These are phyloP conservation scores for Heliconius aoede DNA, from an alignment of 2,888 invertebrate genomes.

Conservation along the genomic window DNA sequence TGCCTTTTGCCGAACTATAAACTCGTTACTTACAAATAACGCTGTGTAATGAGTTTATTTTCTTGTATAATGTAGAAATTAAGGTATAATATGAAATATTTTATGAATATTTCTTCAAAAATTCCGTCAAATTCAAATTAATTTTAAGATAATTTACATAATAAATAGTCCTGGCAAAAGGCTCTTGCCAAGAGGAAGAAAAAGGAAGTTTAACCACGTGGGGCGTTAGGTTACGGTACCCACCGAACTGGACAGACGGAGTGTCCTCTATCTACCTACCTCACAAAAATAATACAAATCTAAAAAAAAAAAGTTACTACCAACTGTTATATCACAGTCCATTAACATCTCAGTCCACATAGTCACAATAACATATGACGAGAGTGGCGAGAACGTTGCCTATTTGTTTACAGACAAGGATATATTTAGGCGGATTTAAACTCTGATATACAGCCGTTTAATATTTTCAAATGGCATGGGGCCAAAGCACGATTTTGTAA, in stretches of 20 bases:
- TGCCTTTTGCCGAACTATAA: constrained; percentile 27
- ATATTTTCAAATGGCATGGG: constrained; percentile 37
- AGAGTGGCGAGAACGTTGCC: constrained; percentile 10
- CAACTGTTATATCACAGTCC: background rate
- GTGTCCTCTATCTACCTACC: background rate
- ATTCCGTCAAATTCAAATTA: too few relatives aligned
- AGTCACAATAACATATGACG: constrained; percentile 28
- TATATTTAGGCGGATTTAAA: constrained; percentile 36
- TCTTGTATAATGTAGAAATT: background rate
- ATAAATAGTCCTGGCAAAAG: too few relatives aligned
- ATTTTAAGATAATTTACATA: too few relatives aligned
- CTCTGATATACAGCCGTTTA: constrained; percentile 28
- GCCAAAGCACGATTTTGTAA: constrained; percentile 38
- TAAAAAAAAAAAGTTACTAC: background rate
- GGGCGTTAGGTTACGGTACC: too few relatives aligned
- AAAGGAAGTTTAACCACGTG: too few relatives aligned
- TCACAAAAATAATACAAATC: background rate
- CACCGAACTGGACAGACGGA: background rate
- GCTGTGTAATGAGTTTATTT: background rate
- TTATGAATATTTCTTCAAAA: too few relatives aligned
- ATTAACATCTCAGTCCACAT: constrained; percentile 32
- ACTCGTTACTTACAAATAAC: constrained; percentile 13
- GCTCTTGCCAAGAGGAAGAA: too few relatives aligned
- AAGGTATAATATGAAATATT: too few relatives aligned
- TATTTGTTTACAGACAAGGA: constrained; percentile 31